Evolutionary conservation across 2,797 vertebrate species (phyloP).

Genomic region (Sebastes oblongus): DNA sequence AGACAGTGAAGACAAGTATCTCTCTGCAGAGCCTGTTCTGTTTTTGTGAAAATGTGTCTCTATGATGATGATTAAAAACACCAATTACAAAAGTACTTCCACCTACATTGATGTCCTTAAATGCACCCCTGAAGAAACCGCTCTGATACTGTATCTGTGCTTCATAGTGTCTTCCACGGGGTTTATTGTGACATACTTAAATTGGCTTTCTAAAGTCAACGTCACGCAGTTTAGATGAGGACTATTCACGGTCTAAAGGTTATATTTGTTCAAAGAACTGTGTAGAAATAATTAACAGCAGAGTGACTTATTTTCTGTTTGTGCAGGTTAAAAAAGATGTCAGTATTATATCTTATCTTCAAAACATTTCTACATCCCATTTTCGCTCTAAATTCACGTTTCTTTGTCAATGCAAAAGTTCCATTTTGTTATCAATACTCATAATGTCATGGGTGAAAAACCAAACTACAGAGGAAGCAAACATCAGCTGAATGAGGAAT

Average conservation of each 20-base stretch:
- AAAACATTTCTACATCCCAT: not conserved
- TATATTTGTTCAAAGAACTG: conserved; percentile 40
- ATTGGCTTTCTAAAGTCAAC: not conserved
- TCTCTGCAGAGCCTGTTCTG: not conserved
- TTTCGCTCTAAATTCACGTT: not conserved
- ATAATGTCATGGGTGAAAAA: not conserved
- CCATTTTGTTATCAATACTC: not conserved
- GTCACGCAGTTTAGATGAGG: not conserved
- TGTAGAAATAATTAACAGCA: conserved; percentile 33
- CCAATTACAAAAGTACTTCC: not conserved
- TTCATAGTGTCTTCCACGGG: not conserved
- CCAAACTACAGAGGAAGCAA: not conserved
- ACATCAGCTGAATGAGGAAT: not conserved
- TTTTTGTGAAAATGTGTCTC: conserved; percentile 2
- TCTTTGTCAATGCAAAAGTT: not conserved
- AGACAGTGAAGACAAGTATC: not conserved
- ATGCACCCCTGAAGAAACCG: not conserved
- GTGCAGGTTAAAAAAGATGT: conserved; percentile 3
- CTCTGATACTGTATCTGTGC: not conserved
- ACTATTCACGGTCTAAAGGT: conserved; percentile 47
- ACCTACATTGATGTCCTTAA: not conserved
- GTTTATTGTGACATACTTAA: not conserved
- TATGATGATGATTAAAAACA: conserved; percentile 1
- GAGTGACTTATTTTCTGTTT: conserved; percentile 15
- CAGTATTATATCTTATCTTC: conserved; percentile 6